Base-by-base conservation (phyloP, 2,797 vertebrate genomes). In the Acridotheres tristis region DNA sequence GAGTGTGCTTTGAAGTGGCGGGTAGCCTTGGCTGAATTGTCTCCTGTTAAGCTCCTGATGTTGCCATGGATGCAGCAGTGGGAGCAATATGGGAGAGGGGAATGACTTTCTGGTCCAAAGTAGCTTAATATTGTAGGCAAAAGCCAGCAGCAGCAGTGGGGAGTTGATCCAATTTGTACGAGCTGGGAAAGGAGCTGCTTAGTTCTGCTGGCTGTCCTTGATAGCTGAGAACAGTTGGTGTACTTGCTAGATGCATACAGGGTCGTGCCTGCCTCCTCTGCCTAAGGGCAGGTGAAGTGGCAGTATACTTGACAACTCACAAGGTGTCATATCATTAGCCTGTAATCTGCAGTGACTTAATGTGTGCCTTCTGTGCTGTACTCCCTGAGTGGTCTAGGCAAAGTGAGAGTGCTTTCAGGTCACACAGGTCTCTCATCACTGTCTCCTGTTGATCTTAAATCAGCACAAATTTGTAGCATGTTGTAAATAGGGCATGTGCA, bases 41-140 rank as follows among this genome's bases (percentile, higher is more conserved):
- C 53, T 71, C 63, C 7, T 3, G 71, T 80, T 94, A 94, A 96
- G 91, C 85, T 96, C 83, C 74, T 90, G 51, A 93, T 77, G 91
- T 91, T 96, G 77, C 95, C 91, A 95, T 91, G 88, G 85, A 93
- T 92, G 91, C 89, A 86, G 67, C 73, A 84, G 62, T 91, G 73
- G 87, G 69, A 93, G 88, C 45, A 88, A 61, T 82, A 86, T 30
- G 20, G 55, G 63, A 45, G 9, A 38, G 5, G n/a, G 20, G 26
- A 59, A 63, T 27, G 57, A 74, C 43, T 88, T 40, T 91, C 21
- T 65, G 77, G 89, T 81, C 83, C 90, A 93, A 91, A 96, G 88
- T 29, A 93, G 85, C 83, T 94, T 94, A 97, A 84, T 88, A 74
- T 20, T 90, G 53, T 76, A 74, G 87, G 91, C 71, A 94, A 76